A percentile compares a stretch with the other conserved stretches of the same genome.
These are phyloP conservation scores for Abrostola triplasia DNA, from an alignment of 2,888 invertebrate species.

Conservation along the genomic window DNA sequence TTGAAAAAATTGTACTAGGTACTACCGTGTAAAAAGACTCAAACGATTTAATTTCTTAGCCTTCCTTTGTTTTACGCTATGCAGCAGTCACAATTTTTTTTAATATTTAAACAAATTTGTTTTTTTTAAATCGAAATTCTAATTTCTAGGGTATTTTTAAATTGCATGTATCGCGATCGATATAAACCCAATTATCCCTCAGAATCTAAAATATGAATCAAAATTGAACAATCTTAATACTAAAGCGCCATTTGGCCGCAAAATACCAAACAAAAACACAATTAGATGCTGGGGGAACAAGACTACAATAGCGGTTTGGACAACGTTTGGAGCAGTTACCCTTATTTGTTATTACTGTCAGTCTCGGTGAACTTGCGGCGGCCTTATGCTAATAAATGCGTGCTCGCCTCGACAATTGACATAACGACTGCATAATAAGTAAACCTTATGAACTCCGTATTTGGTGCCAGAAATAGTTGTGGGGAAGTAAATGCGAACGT, in stretches of 20 bases:
- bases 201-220: constrained; percentile 28
- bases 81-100: no score
- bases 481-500: constrained; percentile 10
- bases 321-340: constrained; percentile 75
- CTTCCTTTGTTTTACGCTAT: no score
- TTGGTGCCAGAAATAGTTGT: constrained; percentile 28
- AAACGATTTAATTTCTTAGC: no score
- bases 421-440: constrained; percentile 47
- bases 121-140: no score
- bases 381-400: constrained; percentile 78
- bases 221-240: constrained; percentile 59
- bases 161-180: not conserved
- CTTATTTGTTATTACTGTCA: constrained; percentile 84
- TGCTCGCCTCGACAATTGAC: constrained; percentile 62
- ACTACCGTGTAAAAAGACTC: no score
- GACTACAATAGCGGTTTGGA: constrained; percentile 72
- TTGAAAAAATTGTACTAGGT: no score
- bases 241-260: constrained; percentile 68
- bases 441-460: constrained; percentile 48
- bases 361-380: constrained; percentile 72
- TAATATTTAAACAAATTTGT: no score
- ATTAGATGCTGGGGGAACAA: constrained; percentile 75
- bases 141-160: no score
- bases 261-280: constrained; percentile 85
- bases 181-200: constrained; percentile 36